These are phyloP conservation scores for Streptopelia turtur DNA, from an alignment of 2,797 vertebrate genomes.

Conservation along the genomic window DNA sequence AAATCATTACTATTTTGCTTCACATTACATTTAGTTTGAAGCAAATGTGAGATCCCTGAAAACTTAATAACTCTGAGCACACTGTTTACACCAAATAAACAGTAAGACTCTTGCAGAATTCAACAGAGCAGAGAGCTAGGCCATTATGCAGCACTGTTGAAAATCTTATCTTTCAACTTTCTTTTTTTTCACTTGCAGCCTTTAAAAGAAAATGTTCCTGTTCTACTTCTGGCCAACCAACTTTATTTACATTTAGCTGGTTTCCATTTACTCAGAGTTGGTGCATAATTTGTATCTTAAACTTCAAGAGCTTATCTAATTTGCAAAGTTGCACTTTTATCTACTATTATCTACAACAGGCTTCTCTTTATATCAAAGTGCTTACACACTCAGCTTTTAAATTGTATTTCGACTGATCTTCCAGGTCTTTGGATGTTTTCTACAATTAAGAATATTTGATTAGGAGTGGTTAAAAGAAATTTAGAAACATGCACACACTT, in stretches of 20 bases:
- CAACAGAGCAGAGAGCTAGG: background rate
- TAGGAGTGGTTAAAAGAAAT: background rate
- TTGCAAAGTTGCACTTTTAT: background rate
- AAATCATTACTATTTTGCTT: background rate
- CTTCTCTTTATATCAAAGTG: background rate
- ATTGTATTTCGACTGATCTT: background rate
- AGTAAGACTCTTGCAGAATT: background rate
- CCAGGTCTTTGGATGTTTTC: background rate
- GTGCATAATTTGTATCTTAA: background rate
- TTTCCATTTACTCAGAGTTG: background rate
- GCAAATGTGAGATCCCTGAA: background rate
- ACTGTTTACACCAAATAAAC: background rate
- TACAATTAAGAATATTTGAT: background rate
- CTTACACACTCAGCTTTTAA: background rate
- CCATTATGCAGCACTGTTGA: background rate
- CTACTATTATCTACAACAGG: background rate
- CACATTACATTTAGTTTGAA: background rate
- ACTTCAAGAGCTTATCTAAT: background rate
- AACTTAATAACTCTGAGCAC: background rate
- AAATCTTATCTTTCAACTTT: background rate
- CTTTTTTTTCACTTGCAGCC: background rate
- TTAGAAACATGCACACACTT: fast-evolving
- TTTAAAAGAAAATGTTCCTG: background rate
- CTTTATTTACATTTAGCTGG: background rate
- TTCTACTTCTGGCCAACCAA: background rate